phyloP scores from a whole-genome alignment of 2,113 vertebrate genomes.

The Sylvia atricapilla region DNA sequence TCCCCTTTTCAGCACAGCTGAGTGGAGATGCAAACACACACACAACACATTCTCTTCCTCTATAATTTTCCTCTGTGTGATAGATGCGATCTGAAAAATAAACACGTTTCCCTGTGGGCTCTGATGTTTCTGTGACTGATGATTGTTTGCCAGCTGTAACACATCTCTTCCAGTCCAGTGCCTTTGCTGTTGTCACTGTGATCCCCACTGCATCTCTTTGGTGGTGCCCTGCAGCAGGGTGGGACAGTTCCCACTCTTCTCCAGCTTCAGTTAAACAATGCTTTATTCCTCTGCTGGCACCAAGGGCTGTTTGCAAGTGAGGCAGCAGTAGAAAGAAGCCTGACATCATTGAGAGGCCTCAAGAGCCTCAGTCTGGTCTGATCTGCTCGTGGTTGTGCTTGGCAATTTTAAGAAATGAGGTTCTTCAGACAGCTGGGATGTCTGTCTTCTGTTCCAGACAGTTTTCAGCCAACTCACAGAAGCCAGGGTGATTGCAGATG shows the following conservation, averaged over 20 bases:
- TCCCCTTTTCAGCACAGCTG: background rate
- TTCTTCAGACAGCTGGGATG: background rate
- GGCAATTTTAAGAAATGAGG: background rate
- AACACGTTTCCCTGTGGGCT: background rate
- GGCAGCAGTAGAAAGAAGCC: background rate
- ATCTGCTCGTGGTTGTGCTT: background rate
- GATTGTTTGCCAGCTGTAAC: constrained; percentile 5
- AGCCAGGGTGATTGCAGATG: background rate
- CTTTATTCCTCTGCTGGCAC: background rate
- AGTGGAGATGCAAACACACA: background rate
- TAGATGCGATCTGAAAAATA: background rate
- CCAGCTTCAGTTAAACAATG: background rate
- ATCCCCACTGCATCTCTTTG: background rate
- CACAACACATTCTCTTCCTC: background rate
- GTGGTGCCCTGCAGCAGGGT: background rate
- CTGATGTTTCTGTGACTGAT: background rate
- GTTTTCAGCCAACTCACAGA: background rate
- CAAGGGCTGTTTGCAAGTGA: background rate
- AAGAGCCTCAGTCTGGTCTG: background rate
- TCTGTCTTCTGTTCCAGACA: background rate
- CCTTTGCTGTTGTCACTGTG: background rate
- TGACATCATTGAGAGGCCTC: background rate
- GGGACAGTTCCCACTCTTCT: background rate
- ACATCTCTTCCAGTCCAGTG: background rate
- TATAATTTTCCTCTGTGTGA: background rate